A percentile compares a stretch with the other conserved stretches of the same genome.
phyloP scores from a whole-genome alignment of 2,888 invertebrate genomes.

The Folsomia manolachei region DNA sequence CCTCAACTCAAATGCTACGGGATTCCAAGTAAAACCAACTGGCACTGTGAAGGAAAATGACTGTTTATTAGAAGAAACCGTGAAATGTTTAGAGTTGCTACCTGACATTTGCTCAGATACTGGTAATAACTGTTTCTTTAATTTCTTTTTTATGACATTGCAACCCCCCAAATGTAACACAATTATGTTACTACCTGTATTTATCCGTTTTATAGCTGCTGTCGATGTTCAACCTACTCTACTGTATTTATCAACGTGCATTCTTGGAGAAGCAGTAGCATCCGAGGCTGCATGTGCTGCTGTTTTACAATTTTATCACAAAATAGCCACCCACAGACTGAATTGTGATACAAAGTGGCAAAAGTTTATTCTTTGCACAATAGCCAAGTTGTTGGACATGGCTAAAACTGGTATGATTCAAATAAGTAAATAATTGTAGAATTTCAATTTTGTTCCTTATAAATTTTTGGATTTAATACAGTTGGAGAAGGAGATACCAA shows the following conservation, averaged over 20 bases:
- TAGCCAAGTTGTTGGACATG: constrained; percentile 84
- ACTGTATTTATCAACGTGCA: constrained; percentile 83
- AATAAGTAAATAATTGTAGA: constrained; percentile 29
- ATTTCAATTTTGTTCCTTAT: constrained; percentile 7
- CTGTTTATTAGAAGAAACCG: constrained; percentile 41
- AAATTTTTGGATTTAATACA: constrained; percentile 23
- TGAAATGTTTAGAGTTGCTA: constrained; percentile 43
- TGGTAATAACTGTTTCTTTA: not conserved
- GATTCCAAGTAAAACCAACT: constrained; percentile 45
- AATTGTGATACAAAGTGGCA: constrained; percentile 72
- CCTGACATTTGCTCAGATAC: constrained; percentile 46
- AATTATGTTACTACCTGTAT: constrained; percentile 10
- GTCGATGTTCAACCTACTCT: constrained; percentile 85
- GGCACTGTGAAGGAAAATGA: constrained; percentile 44
- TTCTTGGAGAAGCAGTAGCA: constrained; percentile 80
- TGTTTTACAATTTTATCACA: constrained; percentile 72
- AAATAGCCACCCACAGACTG: constrained; percentile 60
- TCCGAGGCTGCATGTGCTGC: constrained; percentile 71
- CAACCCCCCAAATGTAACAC: too few species aligned
- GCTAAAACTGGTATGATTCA: constrained; percentile 67
- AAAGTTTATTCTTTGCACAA: constrained; percentile 76
- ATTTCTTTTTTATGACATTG: not conserved
- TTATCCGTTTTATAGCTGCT: constrained; percentile 62
- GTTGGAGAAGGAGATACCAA: constrained; percentile 59
- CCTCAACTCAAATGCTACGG: constrained; percentile 45